Evolutionary conservation across 2,888 invertebrate genomes (phyloP).

Genomic region (Platycnemis pennipes): DNA sequence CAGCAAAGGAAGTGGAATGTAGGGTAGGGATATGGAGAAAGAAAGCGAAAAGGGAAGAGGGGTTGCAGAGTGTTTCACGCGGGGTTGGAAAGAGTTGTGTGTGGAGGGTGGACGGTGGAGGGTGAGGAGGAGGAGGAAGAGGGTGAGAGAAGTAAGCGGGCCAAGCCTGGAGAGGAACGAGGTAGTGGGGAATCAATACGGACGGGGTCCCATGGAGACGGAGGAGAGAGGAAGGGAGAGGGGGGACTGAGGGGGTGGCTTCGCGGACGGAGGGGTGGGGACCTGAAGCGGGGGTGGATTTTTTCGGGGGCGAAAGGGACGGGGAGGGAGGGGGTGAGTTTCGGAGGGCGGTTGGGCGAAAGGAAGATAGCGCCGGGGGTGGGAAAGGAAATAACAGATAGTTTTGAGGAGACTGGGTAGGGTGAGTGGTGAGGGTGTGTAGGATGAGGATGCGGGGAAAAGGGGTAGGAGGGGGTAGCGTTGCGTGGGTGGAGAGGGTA

Average conservation of each 20-base stretch:
- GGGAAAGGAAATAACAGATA: not conserved
- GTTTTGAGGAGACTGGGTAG: not conserved
- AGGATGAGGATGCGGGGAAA: too few species aligned
- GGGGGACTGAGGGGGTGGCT: not conserved
- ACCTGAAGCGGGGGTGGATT: not conserved
- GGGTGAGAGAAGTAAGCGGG: not conserved
- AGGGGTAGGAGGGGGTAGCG: too few species aligned
- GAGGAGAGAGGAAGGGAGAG: not conserved
- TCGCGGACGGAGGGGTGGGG: not conserved
- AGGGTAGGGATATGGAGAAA: not conserved
- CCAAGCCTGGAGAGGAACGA: not conserved
- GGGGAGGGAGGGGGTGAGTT: not conserved
- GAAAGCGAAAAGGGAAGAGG: not conserved
- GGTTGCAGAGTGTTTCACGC: not conserved
- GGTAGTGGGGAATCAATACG: conserved; percentile 20
- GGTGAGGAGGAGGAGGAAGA: not conserved
- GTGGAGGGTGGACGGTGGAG: not conserved
- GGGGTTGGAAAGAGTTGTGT: not conserved
- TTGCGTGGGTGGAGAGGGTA: too few species aligned
- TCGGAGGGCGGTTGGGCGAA: not conserved
- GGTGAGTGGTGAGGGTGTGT: too few species aligned
- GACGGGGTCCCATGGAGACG: not conserved
- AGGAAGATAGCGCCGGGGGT: not conserved
- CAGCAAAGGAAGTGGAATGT: too few species aligned
- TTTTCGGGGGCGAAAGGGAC: not conserved